phyloP scores from a whole-genome alignment of 1,140 invertebrate genomes.

The Anastrepha obliqua region DNA sequence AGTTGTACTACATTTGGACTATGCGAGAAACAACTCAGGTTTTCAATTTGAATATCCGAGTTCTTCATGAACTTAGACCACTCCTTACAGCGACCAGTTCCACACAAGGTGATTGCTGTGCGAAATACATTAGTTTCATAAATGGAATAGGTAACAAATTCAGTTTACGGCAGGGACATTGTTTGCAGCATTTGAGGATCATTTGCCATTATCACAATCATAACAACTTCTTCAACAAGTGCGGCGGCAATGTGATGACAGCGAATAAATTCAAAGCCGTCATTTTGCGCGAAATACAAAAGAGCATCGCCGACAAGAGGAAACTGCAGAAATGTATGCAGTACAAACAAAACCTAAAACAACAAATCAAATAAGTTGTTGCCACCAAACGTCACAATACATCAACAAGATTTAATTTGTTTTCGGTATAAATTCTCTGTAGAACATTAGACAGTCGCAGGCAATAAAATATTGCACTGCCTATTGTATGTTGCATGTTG shows the following conservation, averaged over 20 bases:
- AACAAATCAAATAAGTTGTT: not conserved
- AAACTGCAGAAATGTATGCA: not conserved
- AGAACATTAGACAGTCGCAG: slow-evolving; percentile 1
- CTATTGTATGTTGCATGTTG: not conserved
- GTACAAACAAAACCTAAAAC: not conserved
- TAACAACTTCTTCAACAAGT: not conserved
- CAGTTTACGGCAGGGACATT: too few relatives aligned
- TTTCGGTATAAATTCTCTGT: not conserved
- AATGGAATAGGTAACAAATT: too few relatives aligned
- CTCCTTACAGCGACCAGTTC: too few relatives aligned
- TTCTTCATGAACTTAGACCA: too few relatives aligned
- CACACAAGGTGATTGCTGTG: too few relatives aligned
- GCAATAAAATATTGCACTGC: not conserved
- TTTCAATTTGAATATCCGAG: too few relatives aligned
- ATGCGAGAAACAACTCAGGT: too few relatives aligned
- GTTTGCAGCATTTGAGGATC: not conserved
- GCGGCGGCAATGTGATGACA: not conserved
- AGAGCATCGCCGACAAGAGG: not conserved
- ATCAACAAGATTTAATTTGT: slow-evolving; percentile 31
- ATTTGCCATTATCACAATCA: slow-evolving; percentile 2
- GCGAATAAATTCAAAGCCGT: not conserved
- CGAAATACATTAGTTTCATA: too few relatives aligned
- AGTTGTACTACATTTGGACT: too few relatives aligned
- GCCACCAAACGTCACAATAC: not conserved
- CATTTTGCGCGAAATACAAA: not conserved